These are phyloP conservation scores for Saccopteryx bilineata DNA, from an alignment of 2,113 vertebrate genomes.

Conservation along the genomic window DNA sequence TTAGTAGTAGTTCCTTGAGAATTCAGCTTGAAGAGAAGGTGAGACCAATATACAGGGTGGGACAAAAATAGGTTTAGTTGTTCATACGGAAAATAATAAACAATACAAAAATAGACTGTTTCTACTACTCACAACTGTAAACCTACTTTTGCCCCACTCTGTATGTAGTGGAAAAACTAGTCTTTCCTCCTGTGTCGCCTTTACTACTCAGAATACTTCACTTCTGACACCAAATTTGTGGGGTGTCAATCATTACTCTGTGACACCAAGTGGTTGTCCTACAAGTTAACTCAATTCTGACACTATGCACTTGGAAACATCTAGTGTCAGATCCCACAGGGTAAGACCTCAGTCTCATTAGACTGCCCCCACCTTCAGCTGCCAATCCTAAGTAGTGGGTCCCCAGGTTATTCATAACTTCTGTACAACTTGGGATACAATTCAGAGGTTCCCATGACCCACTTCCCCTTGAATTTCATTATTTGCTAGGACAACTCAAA, in stretches of 20 bases:
- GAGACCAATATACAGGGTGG: not conserved
- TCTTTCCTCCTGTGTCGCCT: not conserved
- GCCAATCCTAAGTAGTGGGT: not conserved
- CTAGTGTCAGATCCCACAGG: not conserved
- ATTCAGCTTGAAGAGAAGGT: not conserved
- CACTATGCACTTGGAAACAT: not conserved
- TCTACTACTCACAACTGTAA: not conserved
- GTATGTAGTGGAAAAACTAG: not conserved
- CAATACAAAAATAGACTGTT: not conserved
- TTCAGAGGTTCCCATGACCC: not conserved
- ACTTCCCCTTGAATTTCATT: not conserved
- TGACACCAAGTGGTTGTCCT: not conserved
- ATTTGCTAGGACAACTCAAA: not conserved
- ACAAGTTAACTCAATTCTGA: constrained; percentile 41
- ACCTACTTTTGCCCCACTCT: not conserved
- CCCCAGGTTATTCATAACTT: not conserved
- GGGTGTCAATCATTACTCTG: not conserved
- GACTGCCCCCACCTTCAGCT: not conserved
- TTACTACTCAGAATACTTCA: not conserved
- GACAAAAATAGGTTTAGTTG: not conserved
- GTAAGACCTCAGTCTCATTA: not conserved
- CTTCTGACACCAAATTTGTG: not conserved
- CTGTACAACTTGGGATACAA: not conserved
- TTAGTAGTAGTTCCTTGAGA: not conserved
- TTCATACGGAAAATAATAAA: not conserved